A percentile compares a stretch with the other conserved stretches of the same genome.
These are phyloP conservation scores for Nerophis lumbriciformis DNA, from an alignment of 2,113 vertebrate species.

Conservation along the genomic window DNA sequence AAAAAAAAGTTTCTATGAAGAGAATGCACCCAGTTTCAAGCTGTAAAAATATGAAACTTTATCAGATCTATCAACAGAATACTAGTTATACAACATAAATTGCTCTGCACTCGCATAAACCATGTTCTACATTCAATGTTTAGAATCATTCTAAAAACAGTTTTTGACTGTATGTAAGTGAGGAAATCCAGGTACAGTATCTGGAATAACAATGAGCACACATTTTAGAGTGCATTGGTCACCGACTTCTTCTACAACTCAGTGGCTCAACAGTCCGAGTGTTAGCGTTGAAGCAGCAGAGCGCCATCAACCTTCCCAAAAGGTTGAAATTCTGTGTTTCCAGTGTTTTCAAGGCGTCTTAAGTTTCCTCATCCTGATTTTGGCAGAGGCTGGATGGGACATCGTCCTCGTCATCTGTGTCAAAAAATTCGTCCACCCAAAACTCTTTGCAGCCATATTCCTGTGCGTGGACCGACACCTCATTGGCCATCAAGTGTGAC, in stretches of 20 bases:
- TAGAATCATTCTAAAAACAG: no score
- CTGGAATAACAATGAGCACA: conserved; percentile 2
- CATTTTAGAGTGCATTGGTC: no score
- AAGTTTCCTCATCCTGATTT: conserved; percentile 19
- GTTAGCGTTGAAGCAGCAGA: not conserved
- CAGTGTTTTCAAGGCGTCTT: not conserved
- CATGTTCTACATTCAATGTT: no score
- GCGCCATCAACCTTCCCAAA: conserved; percentile 12
- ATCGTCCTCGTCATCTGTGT: conserved; percentile 70
- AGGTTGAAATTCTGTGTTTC: conserved; percentile 1
- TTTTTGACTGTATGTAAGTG: not conserved
- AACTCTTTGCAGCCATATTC: conserved; percentile 79
- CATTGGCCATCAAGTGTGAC: conserved; percentile 78
- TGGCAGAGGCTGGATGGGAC: not conserved
- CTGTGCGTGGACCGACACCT: conserved; percentile 81
- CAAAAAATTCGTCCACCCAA: conserved; percentile 78
- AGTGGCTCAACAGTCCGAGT: not conserved
- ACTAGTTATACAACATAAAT: no score
- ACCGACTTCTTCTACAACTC: not conserved
- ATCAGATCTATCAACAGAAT: no score
- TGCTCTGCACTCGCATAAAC: no score
- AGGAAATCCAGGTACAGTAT: not conserved
- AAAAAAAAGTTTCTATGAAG: no score
- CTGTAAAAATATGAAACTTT: no score
- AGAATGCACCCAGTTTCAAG: no score